Evolutionary conservation across 2,888 invertebrate genomes (phyloP).

Genomic region (Nomada ruficornis): DNA sequence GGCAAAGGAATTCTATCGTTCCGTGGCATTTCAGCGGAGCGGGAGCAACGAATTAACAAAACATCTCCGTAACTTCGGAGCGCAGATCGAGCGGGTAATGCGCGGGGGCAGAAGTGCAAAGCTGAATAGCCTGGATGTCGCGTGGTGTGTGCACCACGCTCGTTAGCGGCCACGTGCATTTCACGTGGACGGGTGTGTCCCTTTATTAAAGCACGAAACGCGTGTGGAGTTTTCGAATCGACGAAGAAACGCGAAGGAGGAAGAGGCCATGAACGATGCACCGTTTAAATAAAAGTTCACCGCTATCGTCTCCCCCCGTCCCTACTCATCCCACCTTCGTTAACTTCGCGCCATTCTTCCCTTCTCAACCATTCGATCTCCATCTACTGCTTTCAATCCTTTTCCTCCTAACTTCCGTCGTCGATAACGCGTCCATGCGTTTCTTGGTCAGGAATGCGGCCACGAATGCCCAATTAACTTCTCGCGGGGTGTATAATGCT

Average conservation of each 20-base stretch:
- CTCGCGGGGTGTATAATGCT: conserved; percentile 18
- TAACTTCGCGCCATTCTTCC: not conserved
- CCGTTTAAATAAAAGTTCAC: conserved; percentile 29
- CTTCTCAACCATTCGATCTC: not conserved
- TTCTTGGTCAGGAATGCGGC: not conserved
- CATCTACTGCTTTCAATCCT: not conserved
- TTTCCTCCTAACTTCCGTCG: not conserved
- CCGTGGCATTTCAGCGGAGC: not conserved
- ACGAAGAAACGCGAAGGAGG: not conserved
- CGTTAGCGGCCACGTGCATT: conserved; percentile 44
- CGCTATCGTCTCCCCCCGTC: not conserved
- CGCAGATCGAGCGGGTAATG: not conserved
- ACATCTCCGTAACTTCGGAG: conserved; percentile 11
- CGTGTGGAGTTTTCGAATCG: conserved; percentile 31
- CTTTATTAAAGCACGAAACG: conserved; percentile 32
- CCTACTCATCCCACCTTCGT: not conserved
- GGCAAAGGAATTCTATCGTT: not conserved
- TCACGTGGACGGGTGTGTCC: conserved; percentile 13
- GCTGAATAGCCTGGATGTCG: conserved; percentile 11
- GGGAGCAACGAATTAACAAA: conserved; percentile 20
- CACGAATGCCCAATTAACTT: conserved; percentile 10
- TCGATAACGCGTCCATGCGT: conserved; percentile 16
- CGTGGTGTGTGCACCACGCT: conserved; percentile 17
- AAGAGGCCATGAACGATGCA: conserved; percentile 2
- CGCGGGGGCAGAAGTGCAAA: not conserved